Evolutionary conservation across 2,888 invertebrate species (phyloP).

Genomic region (Brachypterus glaber): DNA sequence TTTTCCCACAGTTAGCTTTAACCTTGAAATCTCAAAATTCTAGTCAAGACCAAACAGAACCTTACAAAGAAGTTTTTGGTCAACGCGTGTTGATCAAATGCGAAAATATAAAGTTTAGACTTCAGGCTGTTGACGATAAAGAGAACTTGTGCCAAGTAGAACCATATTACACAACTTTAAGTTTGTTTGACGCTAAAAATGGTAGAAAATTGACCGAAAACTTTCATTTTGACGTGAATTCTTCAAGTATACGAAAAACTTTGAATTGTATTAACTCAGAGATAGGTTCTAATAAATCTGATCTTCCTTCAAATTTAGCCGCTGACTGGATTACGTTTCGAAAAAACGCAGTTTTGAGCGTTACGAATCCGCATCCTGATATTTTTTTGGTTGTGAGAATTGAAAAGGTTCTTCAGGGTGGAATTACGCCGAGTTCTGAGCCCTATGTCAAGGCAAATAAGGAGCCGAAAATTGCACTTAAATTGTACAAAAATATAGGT

Average conservation of each 20-base stretch:
- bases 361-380: slow-evolving; percentile 82
- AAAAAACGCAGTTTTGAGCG: slow-evolving; percentile 73
- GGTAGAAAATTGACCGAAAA: slow-evolving; percentile 87
- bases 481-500: slow-evolving; percentile 72
- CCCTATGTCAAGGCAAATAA: slow-evolving; percentile 76
- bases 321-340: slow-evolving; percentile 62
- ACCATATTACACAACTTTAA: slow-evolving; percentile 84
- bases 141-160: slow-evolving; percentile 73
- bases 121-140: slow-evolving; percentile 72
- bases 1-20: slow-evolving; percentile 53
- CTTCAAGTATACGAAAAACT: slow-evolving; percentile 51
- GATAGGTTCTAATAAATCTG: slow-evolving; percentile 44
- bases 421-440: slow-evolving; percentile 74
- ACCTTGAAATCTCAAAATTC: slow-evolving; percentile 36
- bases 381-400: slow-evolving; percentile 87
- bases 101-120: slow-evolving; percentile 67
- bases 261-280: slow-evolving; percentile 35
- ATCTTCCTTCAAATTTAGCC: slow-evolving; percentile 57
- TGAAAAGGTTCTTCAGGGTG: slow-evolving; percentile 88
- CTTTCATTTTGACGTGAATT: slow-evolving; percentile 83
- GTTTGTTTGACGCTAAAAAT: slow-evolving; percentile 81
- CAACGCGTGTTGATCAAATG: slow-evolving; percentile 75
- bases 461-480: slow-evolving; percentile 67
- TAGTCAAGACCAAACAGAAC: slow-evolving; percentile 46
- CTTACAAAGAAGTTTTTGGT: slow-evolving; percentile 81